These are phyloP conservation scores for Meriones psammophilus DNA, from an alignment of 2,797 vertebrate species.

Conservation along the genomic window DNA sequence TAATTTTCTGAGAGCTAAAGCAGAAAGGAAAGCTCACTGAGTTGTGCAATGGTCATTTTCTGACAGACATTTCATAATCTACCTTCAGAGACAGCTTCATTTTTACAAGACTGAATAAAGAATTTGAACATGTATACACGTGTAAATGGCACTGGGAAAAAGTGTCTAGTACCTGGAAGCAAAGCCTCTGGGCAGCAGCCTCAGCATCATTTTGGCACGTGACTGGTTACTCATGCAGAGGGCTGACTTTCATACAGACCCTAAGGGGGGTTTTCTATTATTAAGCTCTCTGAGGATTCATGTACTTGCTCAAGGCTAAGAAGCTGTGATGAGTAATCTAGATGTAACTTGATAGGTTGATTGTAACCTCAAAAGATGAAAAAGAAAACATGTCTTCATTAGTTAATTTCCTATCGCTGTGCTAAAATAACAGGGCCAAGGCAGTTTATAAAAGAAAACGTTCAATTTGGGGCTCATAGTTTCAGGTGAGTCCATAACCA, in stretches of 20 bases:
- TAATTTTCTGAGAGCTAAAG: conserved; percentile 6
- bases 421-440: not conserved
- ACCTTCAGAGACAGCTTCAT: not conserved
- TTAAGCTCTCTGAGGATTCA: not conserved
- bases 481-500: not conserved
- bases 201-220: too few relatives aligned
- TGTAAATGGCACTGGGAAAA: not conserved
- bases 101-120: conserved; percentile 19
- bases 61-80: conserved; percentile 28
- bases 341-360: not conserved
- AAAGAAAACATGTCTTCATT: not conserved
- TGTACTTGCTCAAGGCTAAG: not conserved
- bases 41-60: not conserved
- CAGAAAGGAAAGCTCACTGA: not conserved
- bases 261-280: not conserved
- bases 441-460: not conserved
- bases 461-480: not conserved
- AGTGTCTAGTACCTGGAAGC: not conserved
- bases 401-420: not conserved
- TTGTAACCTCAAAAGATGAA: not conserved
- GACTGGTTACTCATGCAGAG: not conserved
- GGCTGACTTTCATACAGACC: not conserved
- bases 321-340: not conserved
- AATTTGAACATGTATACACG: not conserved
- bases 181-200: not conserved